phyloP scores from a whole-genome alignment of 37 sponge, comb jelly and placozoan genomes.

The Cliona cf. orientalis region DNA sequence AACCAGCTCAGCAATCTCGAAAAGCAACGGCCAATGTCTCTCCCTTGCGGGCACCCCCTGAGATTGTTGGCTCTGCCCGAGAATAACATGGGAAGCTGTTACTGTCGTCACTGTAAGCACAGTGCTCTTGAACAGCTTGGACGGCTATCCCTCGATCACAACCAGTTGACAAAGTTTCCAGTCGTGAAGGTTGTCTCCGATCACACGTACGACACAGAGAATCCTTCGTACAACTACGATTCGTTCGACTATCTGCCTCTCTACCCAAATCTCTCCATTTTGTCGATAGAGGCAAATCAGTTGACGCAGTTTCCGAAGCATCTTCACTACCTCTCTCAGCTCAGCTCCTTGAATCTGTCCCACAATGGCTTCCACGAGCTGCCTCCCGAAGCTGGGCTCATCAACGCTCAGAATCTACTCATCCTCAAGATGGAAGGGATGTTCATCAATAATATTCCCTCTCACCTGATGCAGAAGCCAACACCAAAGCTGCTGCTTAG shows the following conservation, averaged over 20 bases:
- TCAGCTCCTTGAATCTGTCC: slow-evolving; percentile 62
- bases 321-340: slow-evolving; percentile 43
- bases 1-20: slow-evolving; percentile 11
- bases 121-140: slow-evolving; percentile 40
- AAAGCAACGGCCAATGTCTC: background rate
- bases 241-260: background rate
- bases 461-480: slow-evolving; percentile 10
- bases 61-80: slow-evolving; percentile 10
- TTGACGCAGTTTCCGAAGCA: slow-evolving; percentile 26
- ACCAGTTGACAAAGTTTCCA: slow-evolving; percentile 29
- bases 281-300: slow-evolving; percentile 51
- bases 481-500: slow-evolving; percentile 37
- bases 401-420: slow-evolving; percentile 41
- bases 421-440: slow-evolving; percentile 58
- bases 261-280: slow-evolving; percentile 63
- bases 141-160: slow-evolving; percentile 52
- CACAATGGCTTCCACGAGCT: slow-evolving; percentile 39
- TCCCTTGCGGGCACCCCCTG: slow-evolving; percentile 49
- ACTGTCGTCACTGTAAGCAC: slow-evolving; percentile 57
- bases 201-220: background rate
- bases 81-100: background rate
- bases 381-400: slow-evolving; percentile 63
- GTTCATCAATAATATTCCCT: slow-evolving; percentile 35
- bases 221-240: background rate
- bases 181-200: background rate